Conservation (phyloP, 2,888 invertebrate species). For the Trisateles emortualis region DNA sequence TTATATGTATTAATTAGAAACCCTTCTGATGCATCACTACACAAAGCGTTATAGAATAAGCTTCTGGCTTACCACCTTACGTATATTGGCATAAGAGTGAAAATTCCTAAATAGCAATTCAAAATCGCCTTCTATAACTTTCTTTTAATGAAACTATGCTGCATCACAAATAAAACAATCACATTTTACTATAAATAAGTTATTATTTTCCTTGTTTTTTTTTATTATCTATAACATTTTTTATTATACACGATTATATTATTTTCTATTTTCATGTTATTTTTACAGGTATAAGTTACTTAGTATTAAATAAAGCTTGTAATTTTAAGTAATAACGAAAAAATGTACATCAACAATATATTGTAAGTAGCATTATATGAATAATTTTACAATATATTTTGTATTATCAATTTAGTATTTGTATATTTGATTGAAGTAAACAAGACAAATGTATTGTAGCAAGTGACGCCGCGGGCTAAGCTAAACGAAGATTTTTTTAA, state of each 20-base stretch:
- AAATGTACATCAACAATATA: constrained; percentile 16
- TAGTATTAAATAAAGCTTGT: constrained; percentile 4
- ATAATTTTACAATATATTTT: constrained; percentile 25
- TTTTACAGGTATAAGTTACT: constrained; percentile 14
- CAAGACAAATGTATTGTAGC: constrained; percentile 18
- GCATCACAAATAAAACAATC: constrained; percentile 41
- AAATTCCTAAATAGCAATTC: background rate
- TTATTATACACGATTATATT: constrained; percentile 12
- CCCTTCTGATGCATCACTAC: no score
- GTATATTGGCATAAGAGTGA: no score
- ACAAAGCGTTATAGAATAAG: no score
- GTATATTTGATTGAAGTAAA: constrained; percentile 37
- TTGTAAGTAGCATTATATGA: constrained; percentile 9
- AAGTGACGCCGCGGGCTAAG: no score
- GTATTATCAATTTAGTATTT: constrained; percentile 22
- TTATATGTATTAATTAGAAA: no score
- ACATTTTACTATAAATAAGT: constrained; percentile 27
- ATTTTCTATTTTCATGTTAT: constrained; percentile 3
- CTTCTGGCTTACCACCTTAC: no score
- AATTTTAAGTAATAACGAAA: background rate
- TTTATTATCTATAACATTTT: constrained; percentile 5
- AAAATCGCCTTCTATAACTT: no score
- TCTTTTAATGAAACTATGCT: background rate
- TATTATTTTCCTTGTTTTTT: background rate
- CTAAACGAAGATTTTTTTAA: no score